Evolutionary conservation across 2,113 vertebrate genomes (phyloP).

Genomic region (Otus sunia): DNA sequence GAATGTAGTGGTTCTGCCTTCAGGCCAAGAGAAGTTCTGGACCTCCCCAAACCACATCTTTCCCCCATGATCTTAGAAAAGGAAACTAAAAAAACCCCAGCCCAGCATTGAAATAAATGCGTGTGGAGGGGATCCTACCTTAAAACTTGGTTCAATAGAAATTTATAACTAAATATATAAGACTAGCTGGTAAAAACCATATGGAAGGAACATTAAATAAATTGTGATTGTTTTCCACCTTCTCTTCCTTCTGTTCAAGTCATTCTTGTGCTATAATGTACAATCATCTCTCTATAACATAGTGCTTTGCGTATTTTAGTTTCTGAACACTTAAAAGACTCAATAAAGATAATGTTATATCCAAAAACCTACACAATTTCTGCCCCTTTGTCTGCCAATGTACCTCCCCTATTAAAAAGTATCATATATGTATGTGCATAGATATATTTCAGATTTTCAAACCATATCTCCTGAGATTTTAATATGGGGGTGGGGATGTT

Average conservation of each 20-base stretch:
- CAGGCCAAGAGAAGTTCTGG: background rate
- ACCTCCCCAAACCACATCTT: background rate
- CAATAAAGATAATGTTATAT: background rate
- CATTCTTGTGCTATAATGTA: background rate
- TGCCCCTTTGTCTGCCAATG: background rate
- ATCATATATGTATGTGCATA: background rate
- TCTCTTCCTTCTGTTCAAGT: background rate
- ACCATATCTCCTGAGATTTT: background rate
- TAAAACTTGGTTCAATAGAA: background rate
- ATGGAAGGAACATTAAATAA: background rate
- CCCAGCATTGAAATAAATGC: accelerated
- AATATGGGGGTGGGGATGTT: accelerated
- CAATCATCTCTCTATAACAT: background rate
- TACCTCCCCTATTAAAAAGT: background rate
- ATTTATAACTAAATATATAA: background rate
- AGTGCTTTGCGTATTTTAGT: background rate
- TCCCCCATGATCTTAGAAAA: background rate
- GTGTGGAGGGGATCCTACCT: accelerated
- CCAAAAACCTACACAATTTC: background rate
- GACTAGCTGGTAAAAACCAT: accelerated
- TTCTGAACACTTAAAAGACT: background rate
- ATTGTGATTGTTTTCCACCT: background rate
- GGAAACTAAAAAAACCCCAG: accelerated
- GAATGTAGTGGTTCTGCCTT: background rate
- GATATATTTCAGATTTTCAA: background rate